Evolutionary conservation across 2,797 vertebrate genomes (phyloP).

Genomic region (Potorous gilbertii): DNA sequence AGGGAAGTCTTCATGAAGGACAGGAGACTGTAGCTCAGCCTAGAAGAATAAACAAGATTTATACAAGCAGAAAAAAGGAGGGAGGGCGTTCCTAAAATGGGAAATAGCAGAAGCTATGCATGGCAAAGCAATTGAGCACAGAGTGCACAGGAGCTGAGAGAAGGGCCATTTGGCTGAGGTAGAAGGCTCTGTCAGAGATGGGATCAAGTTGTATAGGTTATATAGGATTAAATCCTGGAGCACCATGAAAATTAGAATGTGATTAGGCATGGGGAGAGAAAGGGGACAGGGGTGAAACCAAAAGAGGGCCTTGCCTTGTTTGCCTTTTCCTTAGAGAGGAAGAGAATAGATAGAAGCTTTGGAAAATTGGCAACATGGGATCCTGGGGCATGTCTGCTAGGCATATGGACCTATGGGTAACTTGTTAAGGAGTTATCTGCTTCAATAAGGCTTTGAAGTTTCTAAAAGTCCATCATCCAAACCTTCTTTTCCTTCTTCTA

Average conservation of each 20-base stretch:
- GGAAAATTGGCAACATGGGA: background rate
- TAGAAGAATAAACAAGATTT: background rate
- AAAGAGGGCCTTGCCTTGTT: background rate
- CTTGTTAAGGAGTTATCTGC: conserved; percentile 22
- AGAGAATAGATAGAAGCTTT: background rate
- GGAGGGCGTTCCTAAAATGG: background rate
- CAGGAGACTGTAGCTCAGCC: background rate
- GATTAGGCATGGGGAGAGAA: background rate
- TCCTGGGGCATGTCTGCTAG: background rate
- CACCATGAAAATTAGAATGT: background rate
- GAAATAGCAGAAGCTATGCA: background rate
- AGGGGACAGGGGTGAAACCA: background rate
- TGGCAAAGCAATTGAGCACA: background rate
- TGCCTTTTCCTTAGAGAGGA: conserved; percentile 17
- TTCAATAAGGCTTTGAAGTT: conserved; percentile 8
- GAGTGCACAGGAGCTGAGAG: background rate
- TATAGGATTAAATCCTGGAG: background rate
- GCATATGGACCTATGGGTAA: background rate
- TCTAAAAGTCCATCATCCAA: conserved; percentile 36
- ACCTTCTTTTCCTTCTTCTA: conserved; percentile 15
- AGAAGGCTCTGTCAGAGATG: background rate
- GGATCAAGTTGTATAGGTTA: background rate
- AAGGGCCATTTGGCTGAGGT: background rate
- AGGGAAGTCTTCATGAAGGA: background rate
- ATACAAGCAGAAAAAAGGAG: conserved; percentile 17